Percentiles rank a stretch among this genome's conserved stretches.
phyloP scores from a whole-genome alignment of 2,797 vertebrate species.

The Cuculus canorus region DNA sequence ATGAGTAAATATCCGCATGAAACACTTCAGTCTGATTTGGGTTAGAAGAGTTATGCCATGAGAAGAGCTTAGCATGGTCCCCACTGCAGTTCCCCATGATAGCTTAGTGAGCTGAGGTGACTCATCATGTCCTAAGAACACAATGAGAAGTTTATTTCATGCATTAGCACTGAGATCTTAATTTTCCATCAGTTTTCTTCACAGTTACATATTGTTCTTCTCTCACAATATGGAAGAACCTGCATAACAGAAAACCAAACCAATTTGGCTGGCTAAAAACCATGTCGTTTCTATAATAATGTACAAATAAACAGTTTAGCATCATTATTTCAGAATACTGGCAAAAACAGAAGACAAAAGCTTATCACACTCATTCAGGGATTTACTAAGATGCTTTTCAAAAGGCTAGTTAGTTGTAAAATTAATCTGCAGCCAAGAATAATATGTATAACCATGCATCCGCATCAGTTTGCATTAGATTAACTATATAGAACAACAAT shows the following conservation, averaged over 20 bases:
- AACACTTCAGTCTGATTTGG: background rate
- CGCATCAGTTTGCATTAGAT: background rate
- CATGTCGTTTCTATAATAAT: background rate
- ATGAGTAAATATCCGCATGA: background rate
- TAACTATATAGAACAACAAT: background rate
- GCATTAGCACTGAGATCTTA: background rate
- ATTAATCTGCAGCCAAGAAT: background rate
- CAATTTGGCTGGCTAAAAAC: background rate
- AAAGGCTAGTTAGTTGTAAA: background rate
- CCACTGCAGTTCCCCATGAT: background rate
- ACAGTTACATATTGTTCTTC: background rate
- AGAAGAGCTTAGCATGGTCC: background rate
- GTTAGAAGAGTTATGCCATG: background rate
- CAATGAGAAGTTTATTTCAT: background rate
- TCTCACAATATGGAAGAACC: background rate
- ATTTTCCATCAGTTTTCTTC: background rate
- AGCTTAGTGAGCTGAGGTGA: background rate
- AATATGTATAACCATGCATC: background rate
- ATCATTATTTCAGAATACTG: background rate
- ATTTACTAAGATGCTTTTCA: background rate
- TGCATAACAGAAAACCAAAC: background rate
- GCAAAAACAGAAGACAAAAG: background rate
- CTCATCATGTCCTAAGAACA: background rate
- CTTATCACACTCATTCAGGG: background rate
- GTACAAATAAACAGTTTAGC: background rate